A percentile compares a stretch with the other conserved stretches of the same genome.
Conservation (phyloP, 2,797 vertebrate species). For the Tympanoctomys barrerae region DNA sequence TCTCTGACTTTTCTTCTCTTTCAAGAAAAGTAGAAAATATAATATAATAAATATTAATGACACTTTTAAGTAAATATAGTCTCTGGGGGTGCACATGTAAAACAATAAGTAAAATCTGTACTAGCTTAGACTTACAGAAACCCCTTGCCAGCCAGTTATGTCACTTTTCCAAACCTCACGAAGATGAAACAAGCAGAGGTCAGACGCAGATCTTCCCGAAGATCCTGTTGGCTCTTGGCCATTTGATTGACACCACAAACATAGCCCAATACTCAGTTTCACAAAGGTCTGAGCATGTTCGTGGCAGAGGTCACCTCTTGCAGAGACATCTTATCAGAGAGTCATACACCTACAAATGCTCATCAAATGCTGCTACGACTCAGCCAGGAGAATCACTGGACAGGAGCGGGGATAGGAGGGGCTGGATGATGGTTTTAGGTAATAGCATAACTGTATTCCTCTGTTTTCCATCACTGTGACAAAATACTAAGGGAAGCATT, state of each 20-base stretch:
- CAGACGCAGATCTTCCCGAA: not conserved
- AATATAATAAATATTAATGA: not conserved
- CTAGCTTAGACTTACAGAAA: not conserved
- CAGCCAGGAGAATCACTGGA: not conserved
- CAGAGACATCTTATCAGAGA: not conserved
- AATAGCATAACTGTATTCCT: not conserved
- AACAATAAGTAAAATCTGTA: not conserved
- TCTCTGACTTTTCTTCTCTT: not conserved
- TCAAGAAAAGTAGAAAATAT: not conserved
- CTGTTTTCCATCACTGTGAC: not conserved
- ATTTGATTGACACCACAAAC: not conserved
- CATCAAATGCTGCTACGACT: slow-evolving; percentile 45
- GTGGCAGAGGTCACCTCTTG: not conserved
- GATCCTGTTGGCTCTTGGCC: not conserved
- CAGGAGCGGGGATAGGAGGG: not conserved
- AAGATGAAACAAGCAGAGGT: not conserved
- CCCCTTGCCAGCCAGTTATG: not conserved
- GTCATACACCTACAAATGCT: not conserved
- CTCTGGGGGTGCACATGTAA: not conserved
- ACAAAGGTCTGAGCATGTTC: not conserved
- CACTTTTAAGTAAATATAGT: not conserved
- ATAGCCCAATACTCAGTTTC: not conserved
- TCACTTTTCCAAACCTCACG: not conserved
- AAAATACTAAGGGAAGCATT: not conserved
- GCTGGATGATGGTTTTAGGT: not conserved